Evolutionary conservation across 2,888 invertebrate species (phyloP).

Genomic region (Cerastis rubricosa): DNA sequence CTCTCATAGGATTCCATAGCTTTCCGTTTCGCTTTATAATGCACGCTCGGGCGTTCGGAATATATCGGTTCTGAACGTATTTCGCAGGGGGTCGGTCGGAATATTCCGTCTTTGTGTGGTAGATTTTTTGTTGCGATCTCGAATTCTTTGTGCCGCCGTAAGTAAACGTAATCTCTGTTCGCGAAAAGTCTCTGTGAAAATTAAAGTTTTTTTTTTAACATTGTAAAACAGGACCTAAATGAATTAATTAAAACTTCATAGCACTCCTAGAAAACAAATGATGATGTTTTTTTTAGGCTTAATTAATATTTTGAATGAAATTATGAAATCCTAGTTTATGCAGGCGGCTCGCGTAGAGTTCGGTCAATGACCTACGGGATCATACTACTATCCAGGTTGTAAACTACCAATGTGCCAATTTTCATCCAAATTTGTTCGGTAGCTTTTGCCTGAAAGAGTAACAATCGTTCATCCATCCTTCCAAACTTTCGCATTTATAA

Average conservation of each 20-base stretch:
- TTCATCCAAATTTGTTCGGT: too few relatives aligned
- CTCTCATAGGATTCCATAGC: conserved; percentile 68
- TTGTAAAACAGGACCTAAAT: background rate
- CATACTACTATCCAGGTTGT: too few relatives aligned
- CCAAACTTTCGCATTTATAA: too few relatives aligned
- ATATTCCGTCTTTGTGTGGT: conserved; percentile 64
- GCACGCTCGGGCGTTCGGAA: conserved; percentile 75
- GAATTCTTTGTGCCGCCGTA: conserved; percentile 91
- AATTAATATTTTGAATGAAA: background rate
- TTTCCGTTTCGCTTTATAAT: conserved; percentile 82
- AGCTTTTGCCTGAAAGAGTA: too few relatives aligned
- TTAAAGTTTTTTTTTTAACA: background rate
- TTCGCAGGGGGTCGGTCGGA: conserved; percentile 35
- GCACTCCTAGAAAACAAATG: too few relatives aligned
- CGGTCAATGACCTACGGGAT: too few relatives aligned
- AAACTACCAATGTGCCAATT: too few relatives aligned
- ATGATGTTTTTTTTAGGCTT: too few relatives aligned
- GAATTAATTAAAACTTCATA: background rate
- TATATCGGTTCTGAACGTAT: conserved; percentile 22
- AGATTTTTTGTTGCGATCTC: conserved; percentile 57
- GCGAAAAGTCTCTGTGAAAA: conserved; percentile 93
- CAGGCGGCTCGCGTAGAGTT: too few relatives aligned
- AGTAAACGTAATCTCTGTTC: conserved; percentile 96
- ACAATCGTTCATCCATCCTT: too few relatives aligned
- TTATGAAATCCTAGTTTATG: too few relatives aligned